A percentile compares a stretch with the other conserved stretches of the same genome.
These are phyloP conservation scores for Lepidotrigona ventralis DNA, from an alignment of 1,140 invertebrate species.

Conservation along the genomic window DNA sequence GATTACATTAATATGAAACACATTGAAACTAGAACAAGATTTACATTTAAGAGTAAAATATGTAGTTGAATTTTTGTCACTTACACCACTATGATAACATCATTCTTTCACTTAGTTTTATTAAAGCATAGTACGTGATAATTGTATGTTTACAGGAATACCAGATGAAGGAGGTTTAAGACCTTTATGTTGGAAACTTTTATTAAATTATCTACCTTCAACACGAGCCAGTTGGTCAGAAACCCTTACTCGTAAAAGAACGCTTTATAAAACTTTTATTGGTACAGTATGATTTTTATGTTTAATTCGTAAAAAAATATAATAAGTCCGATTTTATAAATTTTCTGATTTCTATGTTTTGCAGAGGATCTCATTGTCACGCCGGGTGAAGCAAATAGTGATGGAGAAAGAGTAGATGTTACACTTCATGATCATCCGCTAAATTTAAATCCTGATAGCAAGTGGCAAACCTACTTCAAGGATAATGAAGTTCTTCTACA, in stretches of 20 bases:
- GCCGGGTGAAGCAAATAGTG: conserved; percentile 83
- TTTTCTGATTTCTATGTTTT: conserved; percentile 53
- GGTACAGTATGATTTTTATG: conserved; percentile 78
- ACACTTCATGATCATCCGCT: conserved; percentile 90
- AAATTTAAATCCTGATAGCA: conserved; percentile 95
- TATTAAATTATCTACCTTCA: conserved; percentile 90
- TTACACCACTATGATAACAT: no score
- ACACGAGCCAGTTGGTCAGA: conserved; percentile 84
- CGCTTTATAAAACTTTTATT: conserved; percentile 91
- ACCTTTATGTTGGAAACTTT: conserved; percentile 89
- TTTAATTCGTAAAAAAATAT: not conserved
- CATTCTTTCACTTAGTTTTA: not conserved
- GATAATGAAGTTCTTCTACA: conserved; percentile 98
- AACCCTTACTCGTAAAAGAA: conserved; percentile 85
- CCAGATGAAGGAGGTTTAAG: conserved; percentile 90
- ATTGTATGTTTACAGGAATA: conserved; percentile 82
- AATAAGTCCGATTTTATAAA: no score
- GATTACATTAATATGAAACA: no score
- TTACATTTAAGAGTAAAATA: no score
- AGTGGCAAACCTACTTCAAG: conserved; percentile 96
- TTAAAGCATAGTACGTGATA: not conserved
- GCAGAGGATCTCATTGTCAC: conserved; percentile 91
- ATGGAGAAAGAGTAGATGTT: conserved; percentile 81
- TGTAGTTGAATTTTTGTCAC: no score
- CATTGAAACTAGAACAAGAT: no score